Base-by-base conservation (phyloP, 2,113 vertebrate species). In the Hyaena hyaena region DNA sequence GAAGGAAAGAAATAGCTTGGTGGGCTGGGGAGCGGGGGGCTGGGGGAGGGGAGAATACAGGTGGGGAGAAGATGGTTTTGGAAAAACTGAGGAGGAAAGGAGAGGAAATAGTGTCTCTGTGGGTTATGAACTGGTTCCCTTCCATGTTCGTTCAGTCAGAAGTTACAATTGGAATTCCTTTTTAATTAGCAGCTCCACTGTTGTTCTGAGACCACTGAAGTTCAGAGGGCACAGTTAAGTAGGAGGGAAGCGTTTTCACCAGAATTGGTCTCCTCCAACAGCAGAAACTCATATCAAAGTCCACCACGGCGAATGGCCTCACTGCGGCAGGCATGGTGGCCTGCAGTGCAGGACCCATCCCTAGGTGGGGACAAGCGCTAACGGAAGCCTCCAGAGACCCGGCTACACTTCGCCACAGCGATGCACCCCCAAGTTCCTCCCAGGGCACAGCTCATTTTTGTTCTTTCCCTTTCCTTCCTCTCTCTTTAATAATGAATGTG, bases 381-480 rank as follows among this genome's bases (percentile, higher is more conserved):
- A 53, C 88, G 55, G 93, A 90, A 88, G 93, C 82, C 97, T 98
- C 95, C 95, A 96, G 97, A 97, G 97, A 97, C 95, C 96, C 98
- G 96, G 83, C 94, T 77, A 68, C 69, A 73, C 97, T 98, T 97
- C 98, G 97, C 98, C 90, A 69, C 87, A 48, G 96, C 76, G 74
- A 98, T 97, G 98, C 96, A 88, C 96, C 97, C 93, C 86, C 94
- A 91, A 94, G 90, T 58, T 96, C 97, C 98, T 98, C 98, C 98
- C 93, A 26, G 83, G 96, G 97, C 95, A 97, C 92, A 83, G 94
- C 81, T 93, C 88, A 81, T 93, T 94, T 91, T 26, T 61, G 24
- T 90, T 92, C 90, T 94, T 96, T 97, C 90, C 81, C 86, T 97
- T 98, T 97, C 97, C 58, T 97, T 97, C 71, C 92, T 48, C 97